Conservation (phyloP, 2,797 vertebrate species). For the Lutra lutra region DNA sequence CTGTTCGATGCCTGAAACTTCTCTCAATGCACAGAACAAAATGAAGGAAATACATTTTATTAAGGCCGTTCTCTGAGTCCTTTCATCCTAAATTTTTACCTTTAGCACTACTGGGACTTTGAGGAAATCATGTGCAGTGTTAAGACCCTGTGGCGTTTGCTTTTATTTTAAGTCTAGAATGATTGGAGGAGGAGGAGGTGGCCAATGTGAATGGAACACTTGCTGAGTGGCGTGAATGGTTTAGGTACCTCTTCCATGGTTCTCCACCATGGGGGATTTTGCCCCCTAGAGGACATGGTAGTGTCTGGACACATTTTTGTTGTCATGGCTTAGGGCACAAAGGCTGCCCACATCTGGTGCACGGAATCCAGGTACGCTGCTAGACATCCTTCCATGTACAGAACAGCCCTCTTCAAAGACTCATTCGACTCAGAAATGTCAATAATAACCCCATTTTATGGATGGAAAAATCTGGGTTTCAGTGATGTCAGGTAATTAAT, state of each 20-base stretch:
- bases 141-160: fast-evolving
- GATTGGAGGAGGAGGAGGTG: not conserved
- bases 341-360: not conserved
- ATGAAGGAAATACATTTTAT: not conserved
- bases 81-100: not conserved
- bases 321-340: not conserved
- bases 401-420: not conserved
- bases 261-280: not conserved
- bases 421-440: not conserved
- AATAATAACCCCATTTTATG: not conserved
- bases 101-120: fast-evolving
- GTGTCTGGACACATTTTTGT: not conserved
- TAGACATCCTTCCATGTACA: fast-evolving
- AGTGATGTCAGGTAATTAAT: not conserved
- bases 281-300: not conserved
- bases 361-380: not conserved
- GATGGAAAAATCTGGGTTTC: not conserved
- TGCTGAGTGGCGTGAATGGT: no score
- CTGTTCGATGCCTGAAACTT: no score
- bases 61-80: fast-evolving
- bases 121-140: fast-evolving
- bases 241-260: not conserved
- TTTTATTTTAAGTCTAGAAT: not conserved
- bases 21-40: not conserved
- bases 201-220: fast-evolving